phyloP scores from a whole-genome alignment of 1,140 invertebrate genomes.

The Mercenaria mercenaria region DNA sequence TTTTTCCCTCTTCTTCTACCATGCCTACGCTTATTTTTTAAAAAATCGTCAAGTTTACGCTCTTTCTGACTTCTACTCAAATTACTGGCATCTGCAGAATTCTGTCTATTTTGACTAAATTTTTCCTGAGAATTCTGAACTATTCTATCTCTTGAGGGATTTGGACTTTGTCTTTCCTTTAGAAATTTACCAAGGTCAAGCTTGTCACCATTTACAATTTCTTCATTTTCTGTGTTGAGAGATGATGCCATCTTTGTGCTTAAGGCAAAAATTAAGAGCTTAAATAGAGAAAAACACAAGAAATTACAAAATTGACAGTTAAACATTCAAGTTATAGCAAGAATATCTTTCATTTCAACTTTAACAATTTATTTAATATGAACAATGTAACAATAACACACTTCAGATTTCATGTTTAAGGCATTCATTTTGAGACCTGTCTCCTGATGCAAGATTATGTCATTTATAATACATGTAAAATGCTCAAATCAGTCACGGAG shows the following conservation, averaged over 20 bases:
- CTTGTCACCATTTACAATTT: not conserved
- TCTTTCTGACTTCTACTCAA: slow-evolving; percentile 36
- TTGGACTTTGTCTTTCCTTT: not conserved
- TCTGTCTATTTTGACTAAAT: not conserved
- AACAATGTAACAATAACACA: too few species aligned
- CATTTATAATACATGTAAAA: too few species aligned
- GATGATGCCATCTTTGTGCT: not conserved
- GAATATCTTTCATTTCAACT: too few species aligned
- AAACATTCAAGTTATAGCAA: too few species aligned
- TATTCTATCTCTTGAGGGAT: slow-evolving; percentile 6
- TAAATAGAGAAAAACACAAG: too few species aligned
- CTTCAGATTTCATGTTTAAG: too few species aligned
- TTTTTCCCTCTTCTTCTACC: not conserved
- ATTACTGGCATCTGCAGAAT: slow-evolving; percentile 25
- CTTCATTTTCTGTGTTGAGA: not conserved
- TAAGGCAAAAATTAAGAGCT: not conserved
- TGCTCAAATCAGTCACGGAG: too few species aligned
- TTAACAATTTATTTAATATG: too few species aligned
- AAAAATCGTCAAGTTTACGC: slow-evolving; percentile 41
- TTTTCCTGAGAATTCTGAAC: slow-evolving; percentile 43
- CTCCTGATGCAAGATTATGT: too few species aligned
- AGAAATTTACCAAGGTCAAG: not conserved
- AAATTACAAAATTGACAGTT: too few species aligned
- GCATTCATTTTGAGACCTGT: too few species aligned
- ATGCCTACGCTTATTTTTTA: not conserved